phyloP scores from a whole-genome alignment of 2,113 vertebrate species.

The Psilopogon haemacephalus region DNA sequence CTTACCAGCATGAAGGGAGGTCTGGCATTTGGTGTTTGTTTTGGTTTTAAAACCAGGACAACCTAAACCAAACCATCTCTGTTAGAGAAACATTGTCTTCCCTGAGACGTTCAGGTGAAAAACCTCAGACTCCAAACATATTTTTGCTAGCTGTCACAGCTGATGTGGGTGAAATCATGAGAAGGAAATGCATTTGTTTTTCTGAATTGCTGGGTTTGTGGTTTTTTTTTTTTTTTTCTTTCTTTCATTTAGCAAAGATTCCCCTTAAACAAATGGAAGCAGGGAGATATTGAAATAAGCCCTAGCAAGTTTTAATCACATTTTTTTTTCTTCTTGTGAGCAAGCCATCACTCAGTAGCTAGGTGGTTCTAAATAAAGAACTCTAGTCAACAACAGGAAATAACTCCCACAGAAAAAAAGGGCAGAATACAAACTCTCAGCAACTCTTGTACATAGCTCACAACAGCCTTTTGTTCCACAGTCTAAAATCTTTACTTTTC shows the following conservation, averaged over 20 bases:
- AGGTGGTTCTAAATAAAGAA: constrained; percentile 99
- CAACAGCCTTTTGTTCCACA: constrained; percentile 84
- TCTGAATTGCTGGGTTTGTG: background rate
- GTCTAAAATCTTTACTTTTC: constrained; percentile 73
- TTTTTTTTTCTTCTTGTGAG: constrained; percentile 71
- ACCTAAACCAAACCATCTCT: constrained; percentile 1
- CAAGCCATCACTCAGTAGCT: constrained; percentile 82
- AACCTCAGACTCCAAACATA: background rate
- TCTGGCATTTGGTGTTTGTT: background rate
- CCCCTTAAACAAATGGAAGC: constrained; percentile 49
- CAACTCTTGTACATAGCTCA: constrained; percentile 86
- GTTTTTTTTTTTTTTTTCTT: background rate
- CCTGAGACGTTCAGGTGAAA: background rate
- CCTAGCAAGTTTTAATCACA: constrained; percentile 73
- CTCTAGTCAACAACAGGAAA: constrained; percentile 99
- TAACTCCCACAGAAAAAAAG: constrained; percentile 94
- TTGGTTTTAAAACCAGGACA: background rate
- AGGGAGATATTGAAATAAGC: constrained; percentile 67
- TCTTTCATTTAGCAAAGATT: constrained; percentile 22
- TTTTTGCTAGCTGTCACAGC: background rate
- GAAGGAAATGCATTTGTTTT: constrained; percentile 8
- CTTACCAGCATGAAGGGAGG: background rate
- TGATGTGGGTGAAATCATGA: background rate
- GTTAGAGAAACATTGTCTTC: background rate
- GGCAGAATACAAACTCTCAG: constrained; percentile 90